A percentile compares a stretch with the other conserved stretches of the same genome.
These are phyloP conservation scores for Syrmaticus mikado DNA, from an alignment of 2,113 vertebrate genomes.

Conservation along the genomic window DNA sequence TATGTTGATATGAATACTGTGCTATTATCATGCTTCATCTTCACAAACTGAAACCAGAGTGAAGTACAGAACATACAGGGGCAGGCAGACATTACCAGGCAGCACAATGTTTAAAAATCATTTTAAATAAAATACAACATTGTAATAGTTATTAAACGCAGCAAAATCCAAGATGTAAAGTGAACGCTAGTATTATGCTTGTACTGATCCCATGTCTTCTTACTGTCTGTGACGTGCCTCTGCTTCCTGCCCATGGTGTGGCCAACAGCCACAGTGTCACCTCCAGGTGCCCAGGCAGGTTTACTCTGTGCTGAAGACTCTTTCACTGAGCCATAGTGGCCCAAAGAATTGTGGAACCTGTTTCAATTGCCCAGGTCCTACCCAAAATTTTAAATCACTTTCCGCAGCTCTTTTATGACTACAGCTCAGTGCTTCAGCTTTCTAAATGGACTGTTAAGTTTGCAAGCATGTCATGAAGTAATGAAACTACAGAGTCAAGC, in stretches of 20 bases:
- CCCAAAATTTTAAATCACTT: not conserved
- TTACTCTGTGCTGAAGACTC: rapidly evolving
- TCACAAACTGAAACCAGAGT: not conserved
- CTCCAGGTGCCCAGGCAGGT: rapidly evolving
- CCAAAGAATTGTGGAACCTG: not conserved
- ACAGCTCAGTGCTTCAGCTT: not conserved
- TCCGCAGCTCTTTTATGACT: not conserved
- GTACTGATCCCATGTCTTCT: not conserved
- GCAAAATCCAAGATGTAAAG: not conserved
- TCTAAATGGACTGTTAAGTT: not conserved
- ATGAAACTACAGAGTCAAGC: not conserved
- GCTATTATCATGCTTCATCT: not conserved
- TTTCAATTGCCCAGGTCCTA: not conserved
- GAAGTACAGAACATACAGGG: rapidly evolving
- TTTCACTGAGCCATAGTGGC: not conserved
- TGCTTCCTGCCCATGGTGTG: not conserved
- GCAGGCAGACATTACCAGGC: not conserved
- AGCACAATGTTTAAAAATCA: not conserved
- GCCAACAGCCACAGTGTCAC: not conserved
- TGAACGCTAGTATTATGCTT: not conserved
- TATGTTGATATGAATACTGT: no score
- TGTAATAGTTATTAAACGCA: not conserved
- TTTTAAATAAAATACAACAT: not conserved
- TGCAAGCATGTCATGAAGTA: not conserved
- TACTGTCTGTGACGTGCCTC: no score